phyloP scores from a whole-genome alignment of 2,888 invertebrate genomes.

The Liodrosophila aerea region DNA sequence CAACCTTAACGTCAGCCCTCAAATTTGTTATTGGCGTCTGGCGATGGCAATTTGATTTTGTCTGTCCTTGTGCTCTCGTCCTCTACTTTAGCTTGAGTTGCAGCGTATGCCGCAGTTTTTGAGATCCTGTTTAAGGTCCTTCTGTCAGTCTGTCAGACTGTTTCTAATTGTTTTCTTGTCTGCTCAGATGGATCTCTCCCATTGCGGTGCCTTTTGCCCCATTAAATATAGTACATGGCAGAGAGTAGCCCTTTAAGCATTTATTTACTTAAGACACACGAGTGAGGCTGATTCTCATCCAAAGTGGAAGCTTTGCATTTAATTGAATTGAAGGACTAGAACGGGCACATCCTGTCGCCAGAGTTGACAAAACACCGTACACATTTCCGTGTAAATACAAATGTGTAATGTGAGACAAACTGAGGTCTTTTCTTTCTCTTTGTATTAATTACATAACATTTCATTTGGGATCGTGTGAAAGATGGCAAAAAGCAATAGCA shows the following conservation, averaged over 20 bases:
- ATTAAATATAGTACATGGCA: constrained; percentile 50
- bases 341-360: constrained; percentile 43
- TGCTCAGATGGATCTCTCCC: constrained; percentile 26
- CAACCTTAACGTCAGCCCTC: constrained; percentile 16
- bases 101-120: constrained; percentile 39
- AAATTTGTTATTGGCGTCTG: constrained; percentile 53
- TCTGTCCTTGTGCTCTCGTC: constrained; percentile 25
- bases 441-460: constrained; percentile 57
- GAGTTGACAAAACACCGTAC: constrained; percentile 41
- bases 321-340: constrained; percentile 32
- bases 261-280: constrained; percentile 43
- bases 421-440: constrained; percentile 6
- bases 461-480: constrained; percentile 42
- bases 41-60: constrained; percentile 49
- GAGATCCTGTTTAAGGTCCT: constrained; percentile 48
- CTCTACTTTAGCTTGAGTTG: constrained; percentile 34
- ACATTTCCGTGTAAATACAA: constrained; percentile 54
- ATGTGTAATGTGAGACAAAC: constrained; percentile 32
- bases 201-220: constrained; percentile 26
- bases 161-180: constrained; percentile 48
- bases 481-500: constrained; percentile 19
- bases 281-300: constrained; percentile 5
- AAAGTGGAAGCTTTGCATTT: constrained; percentile 11
- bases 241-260: constrained; percentile 51
- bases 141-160: constrained; percentile 30